phyloP scores from a whole-genome alignment of 2,113 vertebrate species.

The Promerops cafer region DNA sequence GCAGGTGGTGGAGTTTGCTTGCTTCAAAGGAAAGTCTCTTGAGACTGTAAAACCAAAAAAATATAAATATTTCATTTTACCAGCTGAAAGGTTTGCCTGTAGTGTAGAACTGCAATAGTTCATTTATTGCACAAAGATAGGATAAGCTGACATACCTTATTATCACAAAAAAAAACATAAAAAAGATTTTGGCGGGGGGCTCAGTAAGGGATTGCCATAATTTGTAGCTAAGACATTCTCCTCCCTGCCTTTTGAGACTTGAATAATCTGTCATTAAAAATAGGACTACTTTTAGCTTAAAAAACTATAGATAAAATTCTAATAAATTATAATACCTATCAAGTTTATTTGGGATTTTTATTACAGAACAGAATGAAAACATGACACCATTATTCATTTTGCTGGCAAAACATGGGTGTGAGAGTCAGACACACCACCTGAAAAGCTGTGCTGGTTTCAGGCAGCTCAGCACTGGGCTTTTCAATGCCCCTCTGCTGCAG shows the following conservation, averaged over 20 bases:
- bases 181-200: fast-evolving
- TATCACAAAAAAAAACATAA: not conserved
- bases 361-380: not conserved
- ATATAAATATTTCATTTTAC: not conserved
- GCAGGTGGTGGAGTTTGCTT: not conserved
- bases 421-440: not conserved
- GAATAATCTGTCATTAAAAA: not conserved
- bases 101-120: not conserved
- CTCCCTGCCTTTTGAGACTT: not conserved
- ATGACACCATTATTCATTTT: not conserved
- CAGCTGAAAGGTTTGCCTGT: not conserved
- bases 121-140: not conserved
- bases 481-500: not conserved
- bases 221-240: not conserved
- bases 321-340: not conserved
- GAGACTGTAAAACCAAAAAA: not conserved
- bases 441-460: not conserved
- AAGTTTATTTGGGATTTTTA: not conserved
- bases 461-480: not conserved
- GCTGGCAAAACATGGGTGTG: fast-evolving
- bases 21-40: not conserved
- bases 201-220: not conserved
- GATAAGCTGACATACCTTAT: not conserved
- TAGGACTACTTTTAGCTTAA: not conserved
- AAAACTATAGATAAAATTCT: not conserved